Evolutionary conservation across 1,140 invertebrate genomes (phyloP), one percentile per base, ranked within the genome.

Genomic region (Eulimnadia texana): DNA sequence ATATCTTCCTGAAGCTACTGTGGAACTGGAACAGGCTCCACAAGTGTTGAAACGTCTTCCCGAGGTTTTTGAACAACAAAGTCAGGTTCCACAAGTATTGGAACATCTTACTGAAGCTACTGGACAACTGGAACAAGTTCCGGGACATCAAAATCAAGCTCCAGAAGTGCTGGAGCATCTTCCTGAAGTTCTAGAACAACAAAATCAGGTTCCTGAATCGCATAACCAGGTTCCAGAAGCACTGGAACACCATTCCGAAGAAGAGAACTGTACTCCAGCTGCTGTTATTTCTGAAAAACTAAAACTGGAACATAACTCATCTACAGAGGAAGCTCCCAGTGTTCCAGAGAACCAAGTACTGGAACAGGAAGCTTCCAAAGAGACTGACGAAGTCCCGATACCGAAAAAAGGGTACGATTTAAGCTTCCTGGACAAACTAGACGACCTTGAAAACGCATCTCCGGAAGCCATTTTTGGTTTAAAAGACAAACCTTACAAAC

Each of bases 331-430:
- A 42, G 33, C 6, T 9, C 16, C 16, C 33, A 42, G 16, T 6
- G 33, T 42, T 42, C 33, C 33, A 42, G 33, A 42, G 16, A 16
- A 9, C 16, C 33, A 6, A 42, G 33, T 42, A n/a, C n/a, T n/a
- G n/a, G n/a, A n/a, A n/a, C n/a, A n/a, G n/a, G n/a, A n/a, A n/a
- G n/a, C n/a, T n/a, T n/a, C n/a, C n/a, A n/a, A n/a, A n/a, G n/a
- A n/a, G n/a, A n/a, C n/a, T n/a, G 55, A 29, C 16, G 55, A 58
- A 11, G 1, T 58, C 28, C 27, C 42, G 27, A 28, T 61, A 13
- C 50, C 60, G 2, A 61, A 61, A 25, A 61, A 61, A 24, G 60
- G 60, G 2, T 61, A 61, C 60, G 60, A 61, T 29, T 42, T 61
- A 6, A 61, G 60, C 24, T 61, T 61, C 28, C 42, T 61, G 60